phyloP scores from a whole-genome alignment of 2,797 vertebrate genomes.

The Threskiornis aethiopicus region DNA sequence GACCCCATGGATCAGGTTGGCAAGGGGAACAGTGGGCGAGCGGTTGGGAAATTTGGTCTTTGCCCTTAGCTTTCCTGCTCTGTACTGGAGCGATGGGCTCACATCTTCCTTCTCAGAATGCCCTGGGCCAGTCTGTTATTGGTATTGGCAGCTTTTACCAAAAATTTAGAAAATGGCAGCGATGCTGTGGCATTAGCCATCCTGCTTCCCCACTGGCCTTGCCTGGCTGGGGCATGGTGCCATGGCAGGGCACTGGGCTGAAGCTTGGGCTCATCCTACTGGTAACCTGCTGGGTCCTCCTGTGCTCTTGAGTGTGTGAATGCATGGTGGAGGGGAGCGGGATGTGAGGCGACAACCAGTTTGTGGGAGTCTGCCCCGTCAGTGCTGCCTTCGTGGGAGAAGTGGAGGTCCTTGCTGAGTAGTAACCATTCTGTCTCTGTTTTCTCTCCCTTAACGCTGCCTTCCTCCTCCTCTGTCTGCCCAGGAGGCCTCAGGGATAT shows the following conservation, averaged over 20 bases:
- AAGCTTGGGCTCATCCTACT: neutral
- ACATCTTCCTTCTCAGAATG: neutral
- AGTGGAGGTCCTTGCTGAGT: neutral
- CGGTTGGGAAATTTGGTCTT: neutral
- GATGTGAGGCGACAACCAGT: neutral
- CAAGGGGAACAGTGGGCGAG: accelerated
- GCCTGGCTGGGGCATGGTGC: neutral
- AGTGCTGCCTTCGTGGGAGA: neutral
- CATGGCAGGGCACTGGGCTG: neutral
- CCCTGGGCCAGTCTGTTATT: neutral
- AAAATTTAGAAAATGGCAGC: neutral
- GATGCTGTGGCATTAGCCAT: neutral
- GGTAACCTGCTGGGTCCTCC: neutral
- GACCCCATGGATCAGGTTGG: neutral
- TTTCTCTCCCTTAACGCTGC: constrained; percentile 52
- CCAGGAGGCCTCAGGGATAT: constrained; percentile 91
- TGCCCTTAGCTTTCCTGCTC: neutral
- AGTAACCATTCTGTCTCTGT: constrained; percentile 52
- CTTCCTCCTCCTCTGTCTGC: constrained; percentile 64
- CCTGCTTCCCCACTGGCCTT: neutral
- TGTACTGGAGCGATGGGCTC: neutral
- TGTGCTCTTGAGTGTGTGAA: neutral
- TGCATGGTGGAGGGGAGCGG: neutral
- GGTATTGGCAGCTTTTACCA: neutral
- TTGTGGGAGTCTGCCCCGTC: neutral